A percentile compares a stretch with the other conserved stretches of the same genome.
These are phyloP conservation scores for Drosophila busckii DNA, from an alignment of 1,140 invertebrate species.

Conservation along the genomic window DNA sequence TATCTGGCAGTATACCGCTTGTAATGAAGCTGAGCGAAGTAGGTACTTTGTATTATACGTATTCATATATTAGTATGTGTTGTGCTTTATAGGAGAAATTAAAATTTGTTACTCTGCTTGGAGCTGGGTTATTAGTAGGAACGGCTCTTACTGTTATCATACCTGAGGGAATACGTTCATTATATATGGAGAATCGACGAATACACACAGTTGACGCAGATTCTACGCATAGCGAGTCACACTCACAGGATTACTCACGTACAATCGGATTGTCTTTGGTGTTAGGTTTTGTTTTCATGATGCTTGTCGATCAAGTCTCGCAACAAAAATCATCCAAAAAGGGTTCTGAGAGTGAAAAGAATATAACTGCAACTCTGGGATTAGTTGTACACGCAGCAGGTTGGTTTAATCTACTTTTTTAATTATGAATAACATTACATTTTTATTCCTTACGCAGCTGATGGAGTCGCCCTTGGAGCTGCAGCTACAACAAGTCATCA, in stretches of 20 bases:
- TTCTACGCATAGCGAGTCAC: not conserved
- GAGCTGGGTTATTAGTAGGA: conserved; percentile 97
- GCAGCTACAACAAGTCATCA: conserved; percentile 96
- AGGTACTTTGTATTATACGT: not conserved
- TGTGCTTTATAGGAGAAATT: conserved; percentile 88
- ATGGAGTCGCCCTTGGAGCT: conserved; percentile 97
- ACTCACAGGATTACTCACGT: conserved; percentile 80
- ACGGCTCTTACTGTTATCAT: conserved; percentile 99
- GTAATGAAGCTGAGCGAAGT: conserved; percentile 97
- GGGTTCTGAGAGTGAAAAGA: conserved; percentile 81
- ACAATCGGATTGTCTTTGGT: conserved; percentile 84
- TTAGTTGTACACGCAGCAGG: conserved; percentile 94
- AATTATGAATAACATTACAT: not conserved
- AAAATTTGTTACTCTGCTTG: conserved; percentile 95
- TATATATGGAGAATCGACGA: conserved; percentile 80
- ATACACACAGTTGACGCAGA: conserved; percentile 15
- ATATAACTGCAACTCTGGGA: conserved; percentile 92
- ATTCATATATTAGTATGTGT: not conserved
- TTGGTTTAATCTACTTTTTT: conserved; percentile 3
- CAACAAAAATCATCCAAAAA: conserved; percentile 83
- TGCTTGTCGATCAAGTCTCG: conserved; percentile 94
- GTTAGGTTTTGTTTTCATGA: conserved; percentile 96
- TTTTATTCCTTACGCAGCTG: conserved; percentile 83
- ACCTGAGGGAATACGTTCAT: conserved; percentile 96
- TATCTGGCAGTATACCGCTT: conserved; percentile 95